A percentile compares a stretch with the other conserved stretches of the same genome.
phyloP scores from a whole-genome alignment of 2,888 invertebrate species.

The Schrankia costaestrigalis region DNA sequence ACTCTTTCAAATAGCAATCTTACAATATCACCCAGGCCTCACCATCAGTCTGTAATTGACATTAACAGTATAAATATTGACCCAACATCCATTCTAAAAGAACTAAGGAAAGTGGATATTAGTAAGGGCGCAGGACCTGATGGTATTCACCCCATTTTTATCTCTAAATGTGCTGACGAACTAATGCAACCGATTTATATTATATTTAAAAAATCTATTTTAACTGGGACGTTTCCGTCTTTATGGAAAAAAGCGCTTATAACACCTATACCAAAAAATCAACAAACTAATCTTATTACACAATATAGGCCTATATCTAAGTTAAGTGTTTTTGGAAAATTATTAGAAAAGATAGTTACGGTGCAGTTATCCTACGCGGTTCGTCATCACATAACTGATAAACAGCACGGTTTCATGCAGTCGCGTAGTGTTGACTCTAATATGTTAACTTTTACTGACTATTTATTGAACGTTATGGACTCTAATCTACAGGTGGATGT shows the following conservation, averaged over 20 bases:
- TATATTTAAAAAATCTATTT: conserved; percentile 1
- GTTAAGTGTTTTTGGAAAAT: conserved; percentile 13
- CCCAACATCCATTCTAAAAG: neutral
- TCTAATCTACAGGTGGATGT: conserved; percentile 7
- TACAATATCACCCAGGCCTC: neutral
- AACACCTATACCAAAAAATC: conserved; percentile 19
- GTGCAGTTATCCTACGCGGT: conserved; percentile 4
- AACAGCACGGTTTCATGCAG: conserved; percentile 16
- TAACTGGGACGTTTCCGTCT: neutral
- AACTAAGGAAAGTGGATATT: no score
- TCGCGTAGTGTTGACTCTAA: conserved; percentile 13
- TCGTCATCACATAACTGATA: conserved; percentile 3
- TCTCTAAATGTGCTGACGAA: conserved; percentile 3
- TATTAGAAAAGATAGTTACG: conserved; percentile 20
- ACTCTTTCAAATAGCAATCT: no score
- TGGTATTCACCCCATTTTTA: conserved; percentile 2
- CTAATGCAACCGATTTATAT: neutral
- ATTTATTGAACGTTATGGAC: conserved; percentile 11
- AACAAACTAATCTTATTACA: conserved; percentile 4
- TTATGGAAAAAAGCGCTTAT: conserved; percentile 8
- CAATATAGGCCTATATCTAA: conserved; percentile 22
- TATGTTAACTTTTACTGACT: conserved; percentile 8
- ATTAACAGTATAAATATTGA: no score
- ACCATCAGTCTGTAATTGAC: neutral
- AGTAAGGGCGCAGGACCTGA: conserved; percentile 2